Evolutionary conservation across 2,888 invertebrate genomes (phyloP), one percentile per base, ranked within the genome.

Genomic region (Leptarthrus brevirostris): DNA sequence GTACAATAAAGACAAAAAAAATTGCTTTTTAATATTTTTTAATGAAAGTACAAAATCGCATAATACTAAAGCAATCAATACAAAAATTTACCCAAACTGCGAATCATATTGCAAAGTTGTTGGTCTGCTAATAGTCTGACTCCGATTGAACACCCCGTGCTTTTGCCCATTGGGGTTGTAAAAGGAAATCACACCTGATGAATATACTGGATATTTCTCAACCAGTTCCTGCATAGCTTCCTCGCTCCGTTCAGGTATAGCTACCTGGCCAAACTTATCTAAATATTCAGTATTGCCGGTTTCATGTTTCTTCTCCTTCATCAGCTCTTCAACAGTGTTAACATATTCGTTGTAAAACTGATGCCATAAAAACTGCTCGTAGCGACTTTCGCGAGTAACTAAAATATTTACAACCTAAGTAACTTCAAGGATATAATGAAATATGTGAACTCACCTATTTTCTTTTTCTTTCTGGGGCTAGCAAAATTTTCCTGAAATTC

Each of bases 351-450:
- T 79, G 56, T 80, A 82, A 3, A 83, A 79, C 72, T 83, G 82
- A 69, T 82, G 79, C 83, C 83, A 83, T 3, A 83, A 74, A 22
- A 82, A 83, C 72, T 84, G 81, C 49, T 83, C 81, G 74, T 81
- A 78, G 3, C 80, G 80, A 49, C 79, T 79, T 4, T 78, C 79
- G 0, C 84, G 81, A 10, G 75, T 75, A 10, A 74, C 75, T 75
- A 44, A 1, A 40, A 40, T 12, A n/a, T 12, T 40, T 12, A 3
- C 18, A 1, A 1, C 18, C 20, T 22, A 40, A 44, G 44, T 6
- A 34, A 12, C 6, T 40, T 12, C 16, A 36, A n/a, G 3, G 8
- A 61, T n/a, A 4, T 44, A 30, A 1, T 24, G 10, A 54, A 5
- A 24, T n/a, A 44, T 0, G 22, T 47, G 3, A 5, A 44, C 44